Evolutionary conservation across 2,888 invertebrate genomes (phyloP), one percentile per base, ranked within the genome.

Genomic region (Microdon myrmicae): DNA sequence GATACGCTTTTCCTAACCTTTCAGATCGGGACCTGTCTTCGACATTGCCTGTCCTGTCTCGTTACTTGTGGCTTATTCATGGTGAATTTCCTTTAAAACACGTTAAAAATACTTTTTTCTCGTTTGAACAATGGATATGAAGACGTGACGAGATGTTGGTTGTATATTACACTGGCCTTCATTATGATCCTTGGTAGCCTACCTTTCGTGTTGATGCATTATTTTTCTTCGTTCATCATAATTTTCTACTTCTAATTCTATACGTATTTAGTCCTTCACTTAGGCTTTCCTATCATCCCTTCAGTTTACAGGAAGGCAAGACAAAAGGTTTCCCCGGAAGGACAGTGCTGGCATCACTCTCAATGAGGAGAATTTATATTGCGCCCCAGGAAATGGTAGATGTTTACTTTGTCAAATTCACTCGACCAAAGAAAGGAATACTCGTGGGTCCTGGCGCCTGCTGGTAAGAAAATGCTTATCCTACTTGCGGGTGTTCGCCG

Each of bases 31-130:
- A n/a, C n/a, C n/a, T n/a, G n/a, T 19, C 14, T 31, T n/a, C 26
- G 28, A 25, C 34, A 31, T 47, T 59, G n/a, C n/a, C n/a, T n/a
- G n/a, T n/a, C n/a, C n/a, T n/a, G 45, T 28, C 34, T 29, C 10
- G 22, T 22, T 61, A 14, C 48, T 31, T 55, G 38, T 61, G 39
- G 56, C 51, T 64, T 64, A 51, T 64, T 64, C 56, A 45, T 56
- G 35, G 44, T 56, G 61, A n/a, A n/a, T 64, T 56, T 56, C 43
- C 37, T 56, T 34, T 35, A 41, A 45, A 51, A 41, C 45, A 61
- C 41, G 55, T 55, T 49, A 49, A 49, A 61, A 45, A 44, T 55
- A 35, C 31, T 45, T 56, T 28, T 51, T 64, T 51, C 39, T 64
- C 31, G 35, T 35, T 45, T 41, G 31, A 51, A 56, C 55, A 56